A percentile compares a stretch with the other conserved stretches of the same genome.
Evolutionary conservation across 2,888 invertebrate genomes (phyloP).

Genomic region (Eupithecia vulgata): DNA sequence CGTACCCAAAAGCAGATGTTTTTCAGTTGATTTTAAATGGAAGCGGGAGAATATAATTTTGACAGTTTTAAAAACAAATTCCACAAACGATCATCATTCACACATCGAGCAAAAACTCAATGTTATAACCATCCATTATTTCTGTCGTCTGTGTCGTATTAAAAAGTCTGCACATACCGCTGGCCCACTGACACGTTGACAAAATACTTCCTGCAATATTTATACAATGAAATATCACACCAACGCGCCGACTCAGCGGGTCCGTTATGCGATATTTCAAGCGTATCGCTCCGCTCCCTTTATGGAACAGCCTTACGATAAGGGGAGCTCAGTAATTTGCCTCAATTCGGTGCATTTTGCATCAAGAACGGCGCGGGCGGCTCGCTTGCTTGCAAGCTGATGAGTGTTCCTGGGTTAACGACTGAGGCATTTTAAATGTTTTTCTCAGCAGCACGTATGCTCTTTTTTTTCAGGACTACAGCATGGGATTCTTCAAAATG

Average conservation of each 20-base stretch:
- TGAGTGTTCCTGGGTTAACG: constrained; percentile 21
- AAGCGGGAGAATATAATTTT: not conserved
- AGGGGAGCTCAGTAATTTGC: constrained; percentile 30
- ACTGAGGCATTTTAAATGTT: constrained; percentile 25
- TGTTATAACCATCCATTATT: too few relatives aligned
- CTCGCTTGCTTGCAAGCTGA: constrained; percentile 17
- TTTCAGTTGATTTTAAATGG: not conserved
- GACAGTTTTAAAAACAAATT: not conserved
- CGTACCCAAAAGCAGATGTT: too few relatives aligned
- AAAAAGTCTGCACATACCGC: too few relatives aligned
- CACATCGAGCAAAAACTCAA: too few relatives aligned
- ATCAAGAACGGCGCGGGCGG: constrained; percentile 23
- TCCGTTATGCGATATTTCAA: not conserved
- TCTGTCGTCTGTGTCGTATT: too few relatives aligned
- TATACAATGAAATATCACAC: not conserved
- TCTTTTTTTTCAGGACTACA: too few relatives aligned
- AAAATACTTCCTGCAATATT: not conserved
- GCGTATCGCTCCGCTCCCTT: constrained; percentile 8
- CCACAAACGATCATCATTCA: not conserved
- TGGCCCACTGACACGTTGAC: not conserved
- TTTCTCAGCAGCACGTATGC: not conserved
- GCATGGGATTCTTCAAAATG: too few relatives aligned
- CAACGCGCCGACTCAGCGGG: not conserved
- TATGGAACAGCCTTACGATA: constrained; percentile 18
- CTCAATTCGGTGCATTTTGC: constrained; percentile 38